Percentiles rank a stretch among this genome's conserved stretches.
These are phyloP conservation scores for Enteromius fasciolatus DNA, from an alignment of 2,797 vertebrate genomes.

Conservation along the genomic window DNA sequence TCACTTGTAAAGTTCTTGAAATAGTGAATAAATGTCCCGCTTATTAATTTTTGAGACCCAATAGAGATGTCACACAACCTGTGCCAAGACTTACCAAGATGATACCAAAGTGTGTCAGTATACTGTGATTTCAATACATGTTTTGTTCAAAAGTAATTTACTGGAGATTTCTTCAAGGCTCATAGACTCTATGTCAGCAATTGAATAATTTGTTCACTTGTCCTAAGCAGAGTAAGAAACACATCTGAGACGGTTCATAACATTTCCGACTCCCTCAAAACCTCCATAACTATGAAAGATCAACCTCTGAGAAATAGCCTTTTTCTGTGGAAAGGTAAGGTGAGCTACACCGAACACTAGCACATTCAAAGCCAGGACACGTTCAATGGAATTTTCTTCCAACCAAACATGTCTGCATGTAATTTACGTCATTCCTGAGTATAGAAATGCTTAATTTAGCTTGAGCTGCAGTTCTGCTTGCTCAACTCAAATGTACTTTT, in stretches of 20 bases:
- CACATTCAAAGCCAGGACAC: not conserved
- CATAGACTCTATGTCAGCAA: not conserved
- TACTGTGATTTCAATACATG: not conserved
- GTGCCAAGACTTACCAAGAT: not conserved
- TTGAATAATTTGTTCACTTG: not conserved
- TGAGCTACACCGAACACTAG: not conserved
- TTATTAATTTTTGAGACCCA: not conserved
- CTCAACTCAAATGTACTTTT: conserved; percentile 12
- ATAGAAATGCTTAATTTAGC: conserved; percentile 22
- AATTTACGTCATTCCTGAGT: not conserved
- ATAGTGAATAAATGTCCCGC: not conserved
- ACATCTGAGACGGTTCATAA: not conserved
- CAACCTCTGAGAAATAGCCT: not conserved
- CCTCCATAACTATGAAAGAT: not conserved
- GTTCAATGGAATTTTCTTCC: not conserved
- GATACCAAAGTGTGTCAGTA: not conserved
- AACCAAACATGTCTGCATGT: not conserved
- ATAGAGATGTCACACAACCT: not conserved
- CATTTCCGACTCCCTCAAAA: conserved; percentile 2
- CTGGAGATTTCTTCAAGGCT: not conserved
- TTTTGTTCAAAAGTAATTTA: not conserved
- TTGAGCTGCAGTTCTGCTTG: conserved; percentile 12
- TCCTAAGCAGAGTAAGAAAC: not conserved
- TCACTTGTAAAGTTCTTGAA: not conserved
- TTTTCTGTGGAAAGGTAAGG: not conserved